Evolutionary conservation across 2,888 invertebrate species (phyloP), one percentile per base, ranked within the genome.

Genomic region (Miltochrista miniata): DNA sequence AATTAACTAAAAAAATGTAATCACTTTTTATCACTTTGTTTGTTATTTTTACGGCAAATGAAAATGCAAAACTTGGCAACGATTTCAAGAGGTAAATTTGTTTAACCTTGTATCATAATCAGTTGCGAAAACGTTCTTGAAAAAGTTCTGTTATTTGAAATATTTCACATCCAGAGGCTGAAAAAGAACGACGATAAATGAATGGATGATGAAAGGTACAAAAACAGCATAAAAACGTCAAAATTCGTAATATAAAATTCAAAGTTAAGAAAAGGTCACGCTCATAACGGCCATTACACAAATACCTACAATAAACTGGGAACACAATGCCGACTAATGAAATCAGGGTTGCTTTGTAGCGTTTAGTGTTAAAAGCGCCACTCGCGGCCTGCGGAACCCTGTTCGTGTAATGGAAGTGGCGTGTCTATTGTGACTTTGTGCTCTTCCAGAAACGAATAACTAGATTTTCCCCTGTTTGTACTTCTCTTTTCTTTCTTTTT

Each of bases 371-470:
- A 63, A 69, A 71, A 65, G 68, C 60, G 34, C 44, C 41, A 48
- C 57, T 63, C 43, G 51, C 56, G 56, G 43, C 59, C 44, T 46
- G 49, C 52, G 60, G 56, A 52, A 55, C 64, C 61, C 51, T 69
- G 68, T 67, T 68, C 70, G 58, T 33, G 60, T 70, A 72, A 72
- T 72, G 72, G 72, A 68, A 54, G 54, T 56, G 35, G 45, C 42
- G 36, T 42, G 36, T 43, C 50, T 49, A 54, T 48, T 63, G 68
- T 54, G 43, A 54, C 61, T 59, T 64, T 59, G 56, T 64, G 47
- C 45, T 45, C 24, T n/a, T n/a, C 49, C 40, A 56, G 52, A 59
- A 64, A 61, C 54, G 53, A 48, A 56, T 61, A 68, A 61, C 64
- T 61, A 56, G 47, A n/a, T 64, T 67, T 60, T 60, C 58, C 64